A percentile compares a stretch with the other conserved stretches of the same genome.
phyloP scores from a whole-genome alignment of 2,888 invertebrate genomes.

The Leptogaster cylindrica region DNA sequence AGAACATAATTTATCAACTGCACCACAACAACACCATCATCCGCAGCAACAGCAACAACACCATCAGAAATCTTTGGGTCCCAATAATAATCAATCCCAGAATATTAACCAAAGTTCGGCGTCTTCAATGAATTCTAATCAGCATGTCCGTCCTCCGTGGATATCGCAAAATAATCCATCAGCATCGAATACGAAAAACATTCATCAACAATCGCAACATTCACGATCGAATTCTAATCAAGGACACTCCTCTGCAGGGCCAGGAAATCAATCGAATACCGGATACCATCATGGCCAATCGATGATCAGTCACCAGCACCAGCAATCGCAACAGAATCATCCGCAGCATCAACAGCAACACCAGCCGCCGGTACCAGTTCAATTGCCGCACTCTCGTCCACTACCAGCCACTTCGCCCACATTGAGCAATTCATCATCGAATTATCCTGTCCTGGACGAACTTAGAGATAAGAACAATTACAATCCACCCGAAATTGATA shows the following conservation, averaged over 20 bases:
- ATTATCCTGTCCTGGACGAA: constrained; percentile 78
- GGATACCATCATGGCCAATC: too few relatives aligned
- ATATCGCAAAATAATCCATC: constrained; percentile 42
- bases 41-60: constrained; percentile 2
- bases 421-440: constrained; percentile 44
- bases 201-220: constrained; percentile 34
- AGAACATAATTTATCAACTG: neutral
- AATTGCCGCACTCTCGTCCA: constrained; percentile 27
- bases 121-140: constrained; percentile 18
- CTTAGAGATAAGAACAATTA: constrained; percentile 91
- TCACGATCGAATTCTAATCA: constrained; percentile 39
- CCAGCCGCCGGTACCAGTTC: constrained; percentile 29
- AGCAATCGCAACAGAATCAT: too few relatives aligned
- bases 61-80: constrained; percentile 52
- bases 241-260: neutral
- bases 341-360: too few relatives aligned
- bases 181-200: constrained; percentile 29
- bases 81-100: constrained; percentile 53
- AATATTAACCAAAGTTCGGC: constrained; percentile 15
- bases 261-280: neutral
- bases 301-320: too few relatives aligned
- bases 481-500: constrained; percentile 90
- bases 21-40: constrained; percentile 46
- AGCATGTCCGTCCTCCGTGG: constrained; percentile 42
- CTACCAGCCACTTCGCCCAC: constrained; percentile 42